A percentile compares a stretch with the other conserved stretches of the same genome.
phyloP scores from a whole-genome alignment of 2,113 vertebrate species.

The Cephalopterus ornatus region DNA sequence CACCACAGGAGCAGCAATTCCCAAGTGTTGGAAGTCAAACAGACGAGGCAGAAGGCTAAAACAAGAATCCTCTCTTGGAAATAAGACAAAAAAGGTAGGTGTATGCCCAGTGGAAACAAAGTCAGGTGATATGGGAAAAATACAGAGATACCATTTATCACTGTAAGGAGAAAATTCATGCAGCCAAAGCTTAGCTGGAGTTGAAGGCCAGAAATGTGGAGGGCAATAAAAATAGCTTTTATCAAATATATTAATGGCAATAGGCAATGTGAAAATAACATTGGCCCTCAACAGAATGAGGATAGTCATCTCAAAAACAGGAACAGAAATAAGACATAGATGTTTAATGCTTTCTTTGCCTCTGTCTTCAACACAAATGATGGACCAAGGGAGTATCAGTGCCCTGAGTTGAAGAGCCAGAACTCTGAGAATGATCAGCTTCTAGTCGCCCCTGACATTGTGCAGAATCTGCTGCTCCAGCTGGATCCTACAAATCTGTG shows the following conservation, averaged over 20 bases:
- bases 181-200: not conserved
- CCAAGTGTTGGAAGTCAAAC: not conserved
- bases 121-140: not conserved
- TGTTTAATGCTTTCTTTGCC: not conserved
- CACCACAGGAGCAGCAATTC: not conserved
- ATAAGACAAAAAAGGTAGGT: not conserved
- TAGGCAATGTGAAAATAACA: not conserved
- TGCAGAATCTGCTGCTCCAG: not conserved
- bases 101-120: not conserved
- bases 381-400: not conserved
- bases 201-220: not conserved
- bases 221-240: not conserved
- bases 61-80: not conserved
- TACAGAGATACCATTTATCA: not conserved
- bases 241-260: not conserved
- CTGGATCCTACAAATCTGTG: not conserved
- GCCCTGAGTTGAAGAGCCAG: not conserved
- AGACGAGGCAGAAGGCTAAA: not conserved
- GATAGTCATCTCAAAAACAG: not conserved
- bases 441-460: not conserved
- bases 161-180: not conserved
- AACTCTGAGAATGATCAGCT: not conserved
- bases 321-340: not conserved
- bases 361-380: not conserved
- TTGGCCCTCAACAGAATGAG: not conserved